Conservation (phyloP, 2,797 vertebrate genomes). For the Paguma larvata region DNA sequence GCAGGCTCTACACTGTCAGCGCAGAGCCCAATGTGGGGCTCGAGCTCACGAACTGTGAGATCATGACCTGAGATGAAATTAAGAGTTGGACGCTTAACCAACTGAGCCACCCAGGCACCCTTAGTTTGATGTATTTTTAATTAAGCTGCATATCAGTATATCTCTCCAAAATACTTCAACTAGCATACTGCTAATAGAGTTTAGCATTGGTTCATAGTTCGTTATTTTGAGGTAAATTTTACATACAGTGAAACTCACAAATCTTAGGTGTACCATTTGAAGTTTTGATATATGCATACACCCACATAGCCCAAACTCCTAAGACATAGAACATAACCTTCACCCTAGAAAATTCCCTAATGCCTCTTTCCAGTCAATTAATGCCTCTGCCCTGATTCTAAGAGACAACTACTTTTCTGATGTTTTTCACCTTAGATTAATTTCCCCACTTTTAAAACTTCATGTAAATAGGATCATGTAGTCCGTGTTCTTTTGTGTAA, state of each 20-base stretch:
- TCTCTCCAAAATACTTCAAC: conserved; percentile 3
- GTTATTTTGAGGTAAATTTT: conserved; percentile 52
- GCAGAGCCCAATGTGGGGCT: background rate
- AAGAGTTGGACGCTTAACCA: background rate
- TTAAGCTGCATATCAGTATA: conserved; percentile 1
- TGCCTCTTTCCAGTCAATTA: background rate
- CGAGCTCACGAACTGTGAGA: background rate
- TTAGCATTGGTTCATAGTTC: conserved; percentile 32
- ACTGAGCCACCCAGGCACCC: background rate
- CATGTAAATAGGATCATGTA: background rate
- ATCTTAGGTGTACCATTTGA: conserved; percentile 10
- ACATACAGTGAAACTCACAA: conserved; percentile 25
- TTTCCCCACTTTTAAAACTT: conserved; percentile 45
- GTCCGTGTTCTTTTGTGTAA: background rate
- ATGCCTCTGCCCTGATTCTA: background rate
- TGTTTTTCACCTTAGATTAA: background rate
- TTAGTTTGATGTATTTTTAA: conserved; percentile 1
- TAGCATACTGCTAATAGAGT: conserved; percentile 9
- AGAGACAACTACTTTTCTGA: background rate
- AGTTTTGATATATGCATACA: background rate
- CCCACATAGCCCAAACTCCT: background rate
- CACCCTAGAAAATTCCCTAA: background rate
- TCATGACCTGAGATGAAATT: background rate
- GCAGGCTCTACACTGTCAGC: too few relatives aligned
- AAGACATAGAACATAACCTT: background rate